Base-by-base conservation (phyloP, 2,797 vertebrate species). In the Petrocephalus schoutedeni region DNA sequence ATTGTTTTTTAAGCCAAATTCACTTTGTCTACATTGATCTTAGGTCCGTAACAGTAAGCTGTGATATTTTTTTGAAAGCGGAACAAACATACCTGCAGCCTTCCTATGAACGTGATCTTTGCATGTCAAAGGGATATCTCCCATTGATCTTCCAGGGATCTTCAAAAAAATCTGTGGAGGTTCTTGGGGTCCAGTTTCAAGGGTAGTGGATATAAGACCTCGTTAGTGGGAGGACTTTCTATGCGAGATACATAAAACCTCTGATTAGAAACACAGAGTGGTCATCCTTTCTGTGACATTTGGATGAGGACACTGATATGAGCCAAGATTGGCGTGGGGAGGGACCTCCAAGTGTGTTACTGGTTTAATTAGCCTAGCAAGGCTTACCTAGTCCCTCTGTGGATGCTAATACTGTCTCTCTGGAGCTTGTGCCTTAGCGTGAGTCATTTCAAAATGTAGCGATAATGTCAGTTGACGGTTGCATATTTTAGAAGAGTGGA, bases 371-470 rank as follows among this genome's bases (percentile, higher is more conserved):
- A n/a, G 16, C 74, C 74, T 49, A 80, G 74, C 41, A 80, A 45
- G 41, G 41, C 74, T 49, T 80, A 49, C 41, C 74, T 80, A 21
- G 41, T 80, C 41, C 41, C 74, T 21, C 41, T 80, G 71, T 61
- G 23, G 87, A 85, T 58, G 58, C 86, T 89, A 88, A 86, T 21
- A 56, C 91, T 89, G 88, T 90, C 45, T 59, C 90, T 89, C 89
- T 89, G 16, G 89, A 91, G 89, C 88, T 87, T 90, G 92, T 94
- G 94, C 93, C 93, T 95, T 94, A 91, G 87, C 91, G 89, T 91
- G 49, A 90, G 88, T 88, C 49, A 90, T 84, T 87, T 88, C 45
- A 12, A 41, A 45, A 36, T 89, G 82, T 88, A 86, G 85, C 74
- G 80, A 88, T 67, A 80, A 80, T 80, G 36, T 49, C 41, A 71